These are phyloP conservation scores for Leptarthrus brevirostris DNA, from an alignment of 2,888 invertebrate genomes.

Conservation along the genomic window DNA sequence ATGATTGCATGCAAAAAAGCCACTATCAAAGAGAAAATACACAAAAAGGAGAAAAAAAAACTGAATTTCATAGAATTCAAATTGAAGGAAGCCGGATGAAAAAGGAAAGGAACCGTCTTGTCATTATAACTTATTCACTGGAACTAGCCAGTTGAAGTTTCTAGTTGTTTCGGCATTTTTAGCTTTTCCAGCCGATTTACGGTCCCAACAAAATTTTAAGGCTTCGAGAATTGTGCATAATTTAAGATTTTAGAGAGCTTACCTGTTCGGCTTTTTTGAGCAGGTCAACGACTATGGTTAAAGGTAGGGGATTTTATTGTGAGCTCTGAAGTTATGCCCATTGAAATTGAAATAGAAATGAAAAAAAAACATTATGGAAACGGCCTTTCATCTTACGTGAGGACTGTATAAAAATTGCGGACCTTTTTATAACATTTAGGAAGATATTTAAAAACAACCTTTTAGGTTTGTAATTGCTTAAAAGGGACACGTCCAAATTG, in stretches of 20 bases:
- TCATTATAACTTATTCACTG: slow-evolving; percentile 42
- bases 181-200: slow-evolving; percentile 17
- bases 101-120: slow-evolving; percentile 26
- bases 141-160: slow-evolving; percentile 37
- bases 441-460: too few relatives aligned
- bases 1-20: slow-evolving; percentile 42
- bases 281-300: too few relatives aligned
- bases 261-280: neutral
- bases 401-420: too few relatives aligned
- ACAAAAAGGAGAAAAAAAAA: slow-evolving; percentile 18
- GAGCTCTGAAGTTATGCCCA: too few relatives aligned
- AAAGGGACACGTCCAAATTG: too few relatives aligned
- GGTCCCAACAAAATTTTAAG: slow-evolving; percentile 14
- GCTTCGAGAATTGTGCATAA: slow-evolving; percentile 29
- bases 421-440: too few relatives aligned
- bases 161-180: slow-evolving; percentile 26
- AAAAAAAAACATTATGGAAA: too few relatives aligned
- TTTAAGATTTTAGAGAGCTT: neutral
- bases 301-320: too few relatives aligned
- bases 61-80: slow-evolving; percentile 13
- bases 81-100: slow-evolving; percentile 42
- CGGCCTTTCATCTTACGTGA: too few relatives aligned
- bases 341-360: too few relatives aligned
- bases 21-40: slow-evolving; percentile 19
- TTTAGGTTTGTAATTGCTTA: too few relatives aligned